Base-by-base conservation (phyloP, 2,797 vertebrate species). In the Siniperca scherzeri region DNA sequence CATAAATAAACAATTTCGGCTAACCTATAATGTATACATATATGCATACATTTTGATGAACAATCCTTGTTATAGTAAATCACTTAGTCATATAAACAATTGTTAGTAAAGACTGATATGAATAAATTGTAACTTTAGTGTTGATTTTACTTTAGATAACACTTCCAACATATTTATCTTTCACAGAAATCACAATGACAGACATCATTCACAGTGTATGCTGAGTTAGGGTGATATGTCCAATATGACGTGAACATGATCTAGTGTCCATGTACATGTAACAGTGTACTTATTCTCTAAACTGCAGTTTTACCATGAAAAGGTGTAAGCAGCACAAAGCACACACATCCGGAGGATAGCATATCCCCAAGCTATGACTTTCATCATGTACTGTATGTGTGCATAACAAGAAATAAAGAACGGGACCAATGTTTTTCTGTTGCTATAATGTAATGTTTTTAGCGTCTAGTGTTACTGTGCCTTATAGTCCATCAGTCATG, bases 401-500 rank as follows among this genome's bases (percentile, higher is more conserved):
- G 71, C 77, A 76, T 80, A 82, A 89, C 80, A 78, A 74, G 61
- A 85, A 91, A 90, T 89, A 81, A 87, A 85, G 80, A 88, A 85
- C 53, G 14, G 67, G 70, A 81, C 77, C 83, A 80, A 79, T 91
- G 81, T 94, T 89, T 93, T 95, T 88, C 87, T 88, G 80, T 92
- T 88, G 77, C 67, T 82, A 77, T 66, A 80, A 86, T 85, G 82
- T 93, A 80, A 86, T 85, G 82, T 93, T 92, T 90, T 90, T 85
- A 88, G 84, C 82, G 65, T 93, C 83, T 87, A 87, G 81, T 87
- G 85, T 94, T 94, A 89, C 91, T 25, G 38, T 76, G 70, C 78
- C 86, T 81, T 90, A 88, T 92, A 92, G 80, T 91, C 93, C 90
- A 92, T 94, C 89, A 86, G 90, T 95, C 89, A 91, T 65, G 67